phyloP scores from a whole-genome alignment of 2,113 vertebrate species.

The Anoura caudifer region DNA sequence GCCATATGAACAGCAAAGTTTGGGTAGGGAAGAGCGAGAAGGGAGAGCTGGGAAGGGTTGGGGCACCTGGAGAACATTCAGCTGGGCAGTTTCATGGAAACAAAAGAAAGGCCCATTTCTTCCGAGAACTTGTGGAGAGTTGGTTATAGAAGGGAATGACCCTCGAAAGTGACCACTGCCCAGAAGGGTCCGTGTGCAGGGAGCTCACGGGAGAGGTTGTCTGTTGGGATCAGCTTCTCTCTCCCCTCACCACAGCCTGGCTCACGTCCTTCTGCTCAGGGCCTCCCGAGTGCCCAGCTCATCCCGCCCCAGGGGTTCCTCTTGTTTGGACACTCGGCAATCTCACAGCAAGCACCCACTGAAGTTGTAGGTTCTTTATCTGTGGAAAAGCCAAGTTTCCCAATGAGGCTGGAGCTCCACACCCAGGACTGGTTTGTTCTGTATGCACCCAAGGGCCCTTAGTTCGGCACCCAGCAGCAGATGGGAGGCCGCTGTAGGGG shows the following conservation, averaged over 20 bases:
- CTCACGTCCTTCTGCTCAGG: not conserved
- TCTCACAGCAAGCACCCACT: not conserved
- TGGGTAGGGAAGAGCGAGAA: not conserved
- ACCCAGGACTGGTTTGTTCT: not conserved
- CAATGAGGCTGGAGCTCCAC: not conserved
- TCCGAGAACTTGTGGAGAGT: not conserved
- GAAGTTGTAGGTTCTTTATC: not conserved
- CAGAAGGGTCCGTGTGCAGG: not conserved
- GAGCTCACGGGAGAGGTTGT: not conserved
- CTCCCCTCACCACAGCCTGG: not conserved
- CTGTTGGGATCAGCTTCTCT: not conserved
- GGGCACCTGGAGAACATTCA: not conserved
- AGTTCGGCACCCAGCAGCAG: too few species aligned
- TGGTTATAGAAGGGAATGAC: not conserved
- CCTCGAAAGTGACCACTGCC: not conserved
- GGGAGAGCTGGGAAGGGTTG: not conserved
- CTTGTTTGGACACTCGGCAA: not conserved
- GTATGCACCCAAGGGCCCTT: not conserved
- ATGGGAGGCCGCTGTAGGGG: not conserved
- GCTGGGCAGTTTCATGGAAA: not conserved
- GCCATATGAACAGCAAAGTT: not conserved
- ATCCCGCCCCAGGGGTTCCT: not conserved
- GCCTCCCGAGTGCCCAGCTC: too few species aligned
- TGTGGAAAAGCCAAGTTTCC: not conserved
- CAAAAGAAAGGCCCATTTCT: not conserved